phyloP scores from a whole-genome alignment of 2,888 invertebrate genomes.

The Shargacucullia verbasci region DNA sequence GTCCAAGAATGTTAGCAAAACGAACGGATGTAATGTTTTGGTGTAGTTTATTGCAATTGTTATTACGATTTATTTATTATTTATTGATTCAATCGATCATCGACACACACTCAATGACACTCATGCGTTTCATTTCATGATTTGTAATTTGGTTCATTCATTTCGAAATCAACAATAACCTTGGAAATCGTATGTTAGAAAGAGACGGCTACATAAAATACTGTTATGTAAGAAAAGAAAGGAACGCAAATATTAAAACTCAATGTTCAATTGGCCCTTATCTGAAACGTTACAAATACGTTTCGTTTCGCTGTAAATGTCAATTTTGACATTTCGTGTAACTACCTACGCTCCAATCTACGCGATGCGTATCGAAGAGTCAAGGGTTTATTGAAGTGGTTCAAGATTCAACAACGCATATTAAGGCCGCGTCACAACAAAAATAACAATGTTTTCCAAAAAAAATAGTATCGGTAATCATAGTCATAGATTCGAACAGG shows the following conservation, averaged over 20 bases:
- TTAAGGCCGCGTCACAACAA: no score
- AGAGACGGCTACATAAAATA: constrained; percentile 25
- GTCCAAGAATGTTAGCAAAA: constrained; percentile 11
- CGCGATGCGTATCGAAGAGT: constrained; percentile 11
- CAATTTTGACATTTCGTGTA: constrained; percentile 48
- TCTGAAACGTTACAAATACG: constrained; percentile 43
- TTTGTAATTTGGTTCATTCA: constrained; percentile 47
- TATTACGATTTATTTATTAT: constrained; percentile 41
- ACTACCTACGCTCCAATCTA: constrained; percentile 30
- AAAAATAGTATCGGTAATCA: no score
- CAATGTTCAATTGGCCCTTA: constrained; percentile 8
- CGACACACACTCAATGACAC: constrained; percentile 48
- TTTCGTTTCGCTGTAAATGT: constrained; percentile 9
- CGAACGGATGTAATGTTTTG: constrained; percentile 26
- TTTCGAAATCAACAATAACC: constrained; percentile 46
- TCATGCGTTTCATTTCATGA: constrained; percentile 54
- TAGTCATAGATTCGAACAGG: no score
- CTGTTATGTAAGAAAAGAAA: constrained; percentile 36
- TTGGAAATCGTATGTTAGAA: constrained; percentile 32
- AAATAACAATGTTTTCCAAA: no score
- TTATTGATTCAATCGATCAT: constrained; percentile 56
- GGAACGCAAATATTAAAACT: constrained; percentile 28
- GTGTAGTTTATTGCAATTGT: constrained; percentile 18
- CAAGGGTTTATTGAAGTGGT: no score
- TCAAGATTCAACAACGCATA: no score